These are phyloP conservation scores for Psophia crepitans DNA, from an alignment of 2,113 vertebrate genomes.

Conservation along the genomic window DNA sequence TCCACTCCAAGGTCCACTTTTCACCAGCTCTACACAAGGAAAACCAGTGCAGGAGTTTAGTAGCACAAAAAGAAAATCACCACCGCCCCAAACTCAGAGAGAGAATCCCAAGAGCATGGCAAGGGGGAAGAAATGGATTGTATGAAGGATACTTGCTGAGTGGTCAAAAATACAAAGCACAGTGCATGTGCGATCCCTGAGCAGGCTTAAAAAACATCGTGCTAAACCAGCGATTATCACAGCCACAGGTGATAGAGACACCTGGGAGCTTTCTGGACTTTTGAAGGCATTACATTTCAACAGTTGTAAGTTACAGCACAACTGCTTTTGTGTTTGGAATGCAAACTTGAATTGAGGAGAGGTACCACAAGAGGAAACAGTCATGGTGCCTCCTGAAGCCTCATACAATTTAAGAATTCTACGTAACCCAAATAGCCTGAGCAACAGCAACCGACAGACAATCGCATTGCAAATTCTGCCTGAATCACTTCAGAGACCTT, in stretches of 20 bases:
- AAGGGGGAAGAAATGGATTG: background rate
- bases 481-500: background rate
- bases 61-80: background rate
- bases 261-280: background rate
- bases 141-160: background rate
- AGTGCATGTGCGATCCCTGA: accelerated
- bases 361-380: background rate
- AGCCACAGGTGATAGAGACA: background rate
- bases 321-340: background rate
- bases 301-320: background rate
- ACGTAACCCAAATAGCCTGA: background rate
- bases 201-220: background rate
- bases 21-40: background rate
- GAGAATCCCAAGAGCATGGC: background rate
- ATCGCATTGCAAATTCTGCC: background rate
- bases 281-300: background rate
- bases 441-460: background rate
- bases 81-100: accelerated
- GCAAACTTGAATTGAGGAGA: background rate
- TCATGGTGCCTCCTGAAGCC: background rate
- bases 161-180: background rate
- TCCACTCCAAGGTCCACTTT: background rate
- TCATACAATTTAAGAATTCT: background rate
- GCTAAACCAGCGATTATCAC: background rate
- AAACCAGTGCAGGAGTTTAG: background rate